Evolutionary conservation across 1,140 invertebrate species (phyloP).

Genomic region (Caenorhabditis brenneri): DNA sequence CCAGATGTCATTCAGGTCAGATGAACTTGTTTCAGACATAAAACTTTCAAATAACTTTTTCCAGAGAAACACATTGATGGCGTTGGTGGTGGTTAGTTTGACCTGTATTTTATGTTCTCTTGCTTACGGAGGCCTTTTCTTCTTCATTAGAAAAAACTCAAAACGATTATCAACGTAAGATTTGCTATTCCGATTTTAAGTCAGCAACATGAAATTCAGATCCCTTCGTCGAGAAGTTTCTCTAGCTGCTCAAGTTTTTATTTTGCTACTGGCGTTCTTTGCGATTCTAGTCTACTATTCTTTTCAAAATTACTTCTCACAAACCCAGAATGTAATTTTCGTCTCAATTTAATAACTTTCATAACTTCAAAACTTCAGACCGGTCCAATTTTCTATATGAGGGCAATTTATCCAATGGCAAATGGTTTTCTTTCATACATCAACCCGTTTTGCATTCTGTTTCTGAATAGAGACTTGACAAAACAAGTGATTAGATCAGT

Average conservation of each 20-base stretch:
- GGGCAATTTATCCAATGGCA: conserved; percentile 20
- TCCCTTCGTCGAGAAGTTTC: not conserved
- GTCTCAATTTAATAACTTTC: not conserved
- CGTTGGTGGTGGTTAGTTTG: not conserved
- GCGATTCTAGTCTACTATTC: conserved; percentile 14
- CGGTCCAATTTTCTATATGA: conserved; percentile 9
- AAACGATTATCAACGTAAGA: not conserved
- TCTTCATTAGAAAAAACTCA: not conserved
- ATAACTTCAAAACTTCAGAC: not conserved
- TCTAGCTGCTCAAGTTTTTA: not conserved
- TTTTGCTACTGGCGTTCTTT: not conserved
- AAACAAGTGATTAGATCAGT: conserved; percentile 12
- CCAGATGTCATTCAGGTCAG: not conserved
- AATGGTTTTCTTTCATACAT: conserved; percentile 11
- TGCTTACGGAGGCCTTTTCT: not conserved
- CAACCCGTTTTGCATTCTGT: not conserved
- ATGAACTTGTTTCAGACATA: not conserved
- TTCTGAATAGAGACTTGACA: not conserved
- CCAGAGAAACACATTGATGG: conserved; percentile 28
- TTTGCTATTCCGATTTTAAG: not conserved
- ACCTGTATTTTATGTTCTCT: not conserved
- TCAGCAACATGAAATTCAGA: not conserved
- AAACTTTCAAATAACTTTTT: not conserved
- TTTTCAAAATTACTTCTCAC: conserved; percentile 22
- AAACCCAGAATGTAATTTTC: not conserved